Base-by-base conservation (phyloP, 2,888 invertebrate genomes). In the Micropterix aruncella region DNA sequence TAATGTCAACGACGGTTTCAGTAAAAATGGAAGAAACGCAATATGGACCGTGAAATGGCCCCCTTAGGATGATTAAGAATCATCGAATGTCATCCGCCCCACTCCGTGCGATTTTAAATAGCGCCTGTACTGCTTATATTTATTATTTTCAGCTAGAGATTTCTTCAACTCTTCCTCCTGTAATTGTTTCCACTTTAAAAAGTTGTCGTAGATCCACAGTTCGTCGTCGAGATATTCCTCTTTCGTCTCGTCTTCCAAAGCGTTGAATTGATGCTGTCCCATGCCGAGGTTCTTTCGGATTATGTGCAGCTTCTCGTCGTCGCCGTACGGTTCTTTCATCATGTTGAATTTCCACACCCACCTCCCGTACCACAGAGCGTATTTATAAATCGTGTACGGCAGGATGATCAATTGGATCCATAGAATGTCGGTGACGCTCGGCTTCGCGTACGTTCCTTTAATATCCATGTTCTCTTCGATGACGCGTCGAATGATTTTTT, bases 391-490 rank as follows among this genome's bases (percentile, higher is more conserved):
- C 1, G 81, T 83, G 56, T 85, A 84, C 0, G 94, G 94, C 16
- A 81, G 71, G 16, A 90, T 73, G 19, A 91, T 65, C 16, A 93
- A 57, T 63, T 92, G 90, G 42, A 92, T 69, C 85, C 89, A 90
- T 4, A 94, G 65, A 5, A 93, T 76, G 61, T 92, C 85, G 42
- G 66, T 58, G 16, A 87, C 60, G 43, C 77, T 78, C 1, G 92
- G 93, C 57, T 89, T 90, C 0, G 89, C 86, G 62, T 92, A 93
- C 1, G 89, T 90, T 15, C 94, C 94, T 58, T 90, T 81, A 40
- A 94, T 92, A 57, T 93, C 92, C 83, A 94, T 88, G 57, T 92
- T 93, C 52, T 92, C 84, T 62, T 86, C 89, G 46, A 95, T 83
- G 2, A 95, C 81, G 58, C 79, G 75, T 49, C 82, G 74, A 44